Base-by-base conservation (phyloP, 2,888 invertebrate species). In the Clistopyga incitator region DNA sequence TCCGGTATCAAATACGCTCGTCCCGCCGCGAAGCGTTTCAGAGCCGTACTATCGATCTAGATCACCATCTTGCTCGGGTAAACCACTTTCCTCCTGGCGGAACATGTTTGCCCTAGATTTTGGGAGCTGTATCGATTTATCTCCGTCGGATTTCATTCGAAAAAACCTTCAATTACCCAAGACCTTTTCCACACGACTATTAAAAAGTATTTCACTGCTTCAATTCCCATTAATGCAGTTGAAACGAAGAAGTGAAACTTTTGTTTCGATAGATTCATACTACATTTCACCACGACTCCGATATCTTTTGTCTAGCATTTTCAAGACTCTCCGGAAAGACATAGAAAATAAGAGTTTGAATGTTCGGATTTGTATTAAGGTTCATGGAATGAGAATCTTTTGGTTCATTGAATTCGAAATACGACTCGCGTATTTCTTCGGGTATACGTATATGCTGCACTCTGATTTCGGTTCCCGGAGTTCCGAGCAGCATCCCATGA, bases 1-100 rank as follows among this genome's bases (percentile, higher is more conserved):
- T 83, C 72, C 67, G 45, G 77, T 52, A 50, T 59, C 59, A 29
- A 61, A 67, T 71, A 23, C n/a, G 34, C 74, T 56, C 70, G 74
- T 18, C 13, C 15, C 15, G n/a, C 50, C 59, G 59, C 29, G 29
- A 59, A 29, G 15, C 34, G 38, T 42, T 20, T 10, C 64, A n/a
- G n/a, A 38, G 42, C 20, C 11, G 38, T 20, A 64, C 38, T 38
- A 64, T 64, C 64, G 64, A 64, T 64, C 64, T 64, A 18, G 64
- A 64, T 64, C 64, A 64, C 38, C 38, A 42, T 64, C 38, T 64
- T 20, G 20, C 64, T 38, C 42, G 38, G 11, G 64, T 38, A 20
- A 38, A 64, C 64, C 18, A 38, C 64, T 42, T 42, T 64, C 20
- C 11, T 38, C 11, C 64, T 20, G 10, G 20, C 6, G 18, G 18